phyloP scores from a whole-genome alignment of 1,140 invertebrate genomes.

The Drosophila subobscura region DNA sequence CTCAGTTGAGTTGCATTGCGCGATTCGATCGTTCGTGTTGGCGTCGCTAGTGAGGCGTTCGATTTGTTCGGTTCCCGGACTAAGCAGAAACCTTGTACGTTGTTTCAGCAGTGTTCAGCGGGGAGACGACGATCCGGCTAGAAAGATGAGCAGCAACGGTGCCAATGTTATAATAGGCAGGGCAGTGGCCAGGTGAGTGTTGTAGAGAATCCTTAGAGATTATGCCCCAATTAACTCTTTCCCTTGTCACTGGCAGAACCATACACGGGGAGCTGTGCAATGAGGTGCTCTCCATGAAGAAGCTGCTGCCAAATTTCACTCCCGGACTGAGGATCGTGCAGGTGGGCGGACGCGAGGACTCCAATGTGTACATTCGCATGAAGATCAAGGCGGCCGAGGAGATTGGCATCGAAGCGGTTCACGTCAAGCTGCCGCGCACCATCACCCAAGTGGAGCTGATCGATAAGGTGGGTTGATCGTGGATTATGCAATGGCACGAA shows the following conservation, averaged over 20 bases:
- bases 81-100: slow-evolving; percentile 29
- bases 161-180: slow-evolving; percentile 87
- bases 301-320: slow-evolving; percentile 86
- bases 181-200: slow-evolving; percentile 85
- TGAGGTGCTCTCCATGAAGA: slow-evolving; percentile 87
- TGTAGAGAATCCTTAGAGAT: background rate
- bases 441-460: slow-evolving; percentile 91
- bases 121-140: slow-evolving; percentile 21
- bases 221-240: no score
- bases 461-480: slow-evolving; percentile 84
- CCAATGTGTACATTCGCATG: slow-evolving; percentile 99
- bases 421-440: slow-evolving; percentile 91
- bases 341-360: slow-evolving; percentile 97
- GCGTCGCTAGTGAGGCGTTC: slow-evolving; percentile 37
- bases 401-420: slow-evolving; percentile 94
- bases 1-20: slow-evolving; percentile 66
- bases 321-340: slow-evolving; percentile 93
- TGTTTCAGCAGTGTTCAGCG: slow-evolving; percentile 47
- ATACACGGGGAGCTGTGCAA: slow-evolving; percentile 88
- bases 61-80: slow-evolving; percentile 11
- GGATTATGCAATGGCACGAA: slow-evolving; percentile 46
- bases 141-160: slow-evolving; percentile 60
- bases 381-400: slow-evolving; percentile 96
- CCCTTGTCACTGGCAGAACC: slow-evolving; percentile 85
- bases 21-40: slow-evolving; percentile 41